These are phyloP conservation scores for Harpalus rubripes DNA, from an alignment of 2,888 invertebrate genomes.

Conservation along the genomic window DNA sequence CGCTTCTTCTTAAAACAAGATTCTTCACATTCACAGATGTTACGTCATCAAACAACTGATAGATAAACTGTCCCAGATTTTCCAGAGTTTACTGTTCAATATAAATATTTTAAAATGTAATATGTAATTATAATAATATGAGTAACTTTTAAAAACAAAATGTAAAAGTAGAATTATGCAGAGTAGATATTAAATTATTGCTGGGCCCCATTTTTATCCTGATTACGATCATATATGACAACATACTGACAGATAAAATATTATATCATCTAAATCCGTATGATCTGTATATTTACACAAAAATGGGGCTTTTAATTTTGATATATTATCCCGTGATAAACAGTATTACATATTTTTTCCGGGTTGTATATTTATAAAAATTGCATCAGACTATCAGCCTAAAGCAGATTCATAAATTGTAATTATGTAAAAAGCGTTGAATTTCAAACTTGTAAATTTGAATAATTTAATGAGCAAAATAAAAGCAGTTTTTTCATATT, in stretches of 20 bases:
- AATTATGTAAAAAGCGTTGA: slow-evolving; percentile 24
- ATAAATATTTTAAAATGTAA: too few species aligned
- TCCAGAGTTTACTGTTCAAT: too few species aligned
- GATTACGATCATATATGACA: slow-evolving; percentile 3
- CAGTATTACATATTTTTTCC: slow-evolving; percentile 1
- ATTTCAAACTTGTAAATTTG: slow-evolving; percentile 32
- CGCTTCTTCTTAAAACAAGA: too few species aligned
- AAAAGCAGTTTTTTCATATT: slow-evolving; percentile 48
- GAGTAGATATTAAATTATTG: background rate
- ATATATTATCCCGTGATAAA: background rate
- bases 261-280: slow-evolving; percentile 1
- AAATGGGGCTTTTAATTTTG: background rate
- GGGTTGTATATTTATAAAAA: background rate
- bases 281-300: background rate
- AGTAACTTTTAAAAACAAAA: background rate
- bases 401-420: slow-evolving; percentile 25
- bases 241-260: slow-evolving; percentile 2
- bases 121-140: too few species aligned
- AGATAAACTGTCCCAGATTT: too few species aligned
- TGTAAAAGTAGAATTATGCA: slow-evolving; percentile 8
- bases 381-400: slow-evolving; percentile 13
- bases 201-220: background rate
- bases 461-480: slow-evolving; percentile 41
- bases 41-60: too few species aligned
- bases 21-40: too few species aligned